Evolutionary conservation across 2,113 vertebrate species (phyloP).

Genomic region (Heterotis niloticus): DNA sequence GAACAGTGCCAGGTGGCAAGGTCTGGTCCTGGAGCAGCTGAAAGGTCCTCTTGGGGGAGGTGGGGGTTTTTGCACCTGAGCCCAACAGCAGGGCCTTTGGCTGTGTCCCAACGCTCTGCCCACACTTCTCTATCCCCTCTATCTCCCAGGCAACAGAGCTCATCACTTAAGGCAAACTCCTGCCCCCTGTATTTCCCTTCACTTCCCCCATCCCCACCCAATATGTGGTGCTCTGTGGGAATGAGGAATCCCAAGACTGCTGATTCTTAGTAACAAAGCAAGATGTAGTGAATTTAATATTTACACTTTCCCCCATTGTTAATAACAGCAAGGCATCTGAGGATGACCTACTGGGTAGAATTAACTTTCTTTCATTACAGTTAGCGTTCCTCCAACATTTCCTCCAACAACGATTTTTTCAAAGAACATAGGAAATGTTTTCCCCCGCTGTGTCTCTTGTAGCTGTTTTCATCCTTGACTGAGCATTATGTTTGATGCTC

Average conservation of each 20-base stretch:
- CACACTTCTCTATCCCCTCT: conserved; percentile 12
- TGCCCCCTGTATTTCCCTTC: background rate
- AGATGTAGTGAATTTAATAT: background rate
- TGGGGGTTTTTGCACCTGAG: conserved; percentile 24
- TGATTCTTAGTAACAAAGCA: background rate
- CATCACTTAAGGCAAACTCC: background rate
- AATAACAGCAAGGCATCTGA: background rate
- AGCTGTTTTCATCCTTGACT: too few species aligned
- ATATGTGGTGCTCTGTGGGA: background rate
- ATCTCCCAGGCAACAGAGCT: background rate
- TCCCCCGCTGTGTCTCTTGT: too few species aligned
- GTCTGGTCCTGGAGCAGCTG: conserved; percentile 21
- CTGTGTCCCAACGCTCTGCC: conserved; percentile 12
- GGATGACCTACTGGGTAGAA: too few species aligned
- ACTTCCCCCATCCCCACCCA: background rate
- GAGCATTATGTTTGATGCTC: too few species aligned
- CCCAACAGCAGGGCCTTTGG: background rate
- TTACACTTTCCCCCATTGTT: background rate
- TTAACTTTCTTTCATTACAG: too few species aligned
- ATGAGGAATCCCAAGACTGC: background rate
- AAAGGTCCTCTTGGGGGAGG: background rate
- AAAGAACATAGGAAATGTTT: too few species aligned
- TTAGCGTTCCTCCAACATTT: too few species aligned
- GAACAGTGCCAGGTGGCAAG: conserved; percentile 11
- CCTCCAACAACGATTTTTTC: too few species aligned